Conservation (phyloP, 1,140 invertebrate species). For the Zaprionus davidi region DNA sequence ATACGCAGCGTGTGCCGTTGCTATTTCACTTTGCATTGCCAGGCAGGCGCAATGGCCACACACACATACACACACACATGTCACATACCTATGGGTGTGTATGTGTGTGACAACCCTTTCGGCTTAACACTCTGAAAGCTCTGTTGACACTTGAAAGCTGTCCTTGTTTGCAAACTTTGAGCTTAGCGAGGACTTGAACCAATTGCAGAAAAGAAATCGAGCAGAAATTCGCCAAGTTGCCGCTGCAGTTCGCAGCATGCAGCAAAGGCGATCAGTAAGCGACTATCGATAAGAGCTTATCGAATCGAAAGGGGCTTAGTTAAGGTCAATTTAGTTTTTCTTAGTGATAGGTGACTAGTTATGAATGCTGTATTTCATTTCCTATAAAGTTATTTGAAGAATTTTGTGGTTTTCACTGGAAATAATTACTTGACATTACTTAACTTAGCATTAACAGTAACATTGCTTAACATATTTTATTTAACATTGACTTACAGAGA, state of each 20-base stretch:
- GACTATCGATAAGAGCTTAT: background rate
- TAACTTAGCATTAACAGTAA: background rate
- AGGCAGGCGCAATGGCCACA: constrained; percentile 49
- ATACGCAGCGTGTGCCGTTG: constrained; percentile 54
- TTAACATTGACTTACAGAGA: background rate
- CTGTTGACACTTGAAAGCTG: constrained; percentile 62
- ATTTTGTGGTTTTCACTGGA: background rate
- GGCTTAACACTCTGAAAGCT: constrained; percentile 49
- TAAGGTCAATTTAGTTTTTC: background rate
- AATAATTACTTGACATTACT: background rate
- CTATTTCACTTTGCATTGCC: background rate
- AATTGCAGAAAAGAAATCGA: background rate
- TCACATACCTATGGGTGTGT: background rate
- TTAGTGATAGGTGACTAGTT: no score
- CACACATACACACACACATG: constrained; percentile 12
- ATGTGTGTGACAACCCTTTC: constrained; percentile 60
- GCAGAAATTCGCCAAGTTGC: constrained; percentile 25
- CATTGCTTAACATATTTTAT: background rate
- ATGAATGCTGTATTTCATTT: background rate
- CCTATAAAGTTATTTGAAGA: background rate
- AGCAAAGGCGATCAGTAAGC: background rate
- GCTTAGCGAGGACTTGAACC: constrained; percentile 61
- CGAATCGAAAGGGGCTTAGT: background rate
- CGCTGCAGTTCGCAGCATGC: constrained; percentile 12
- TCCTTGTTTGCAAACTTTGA: constrained; percentile 60